phyloP scores from a whole-genome alignment of 2,888 invertebrate genomes.

The Lasioglossum villosulum region DNA sequence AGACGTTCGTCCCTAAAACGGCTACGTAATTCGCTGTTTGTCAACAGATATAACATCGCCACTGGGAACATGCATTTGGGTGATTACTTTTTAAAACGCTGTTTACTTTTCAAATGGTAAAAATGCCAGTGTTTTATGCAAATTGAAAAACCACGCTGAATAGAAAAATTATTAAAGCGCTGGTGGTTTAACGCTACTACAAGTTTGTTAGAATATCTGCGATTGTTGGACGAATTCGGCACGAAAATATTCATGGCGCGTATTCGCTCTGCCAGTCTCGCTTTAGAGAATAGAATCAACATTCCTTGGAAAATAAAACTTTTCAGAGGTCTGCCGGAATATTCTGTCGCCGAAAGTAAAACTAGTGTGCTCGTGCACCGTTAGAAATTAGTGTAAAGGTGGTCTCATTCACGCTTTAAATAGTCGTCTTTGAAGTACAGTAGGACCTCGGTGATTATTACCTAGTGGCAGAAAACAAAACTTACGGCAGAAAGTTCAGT shows the following conservation, averaged over 20 bases:
- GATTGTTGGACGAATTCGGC: not conserved
- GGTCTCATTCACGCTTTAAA: not conserved
- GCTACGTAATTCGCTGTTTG: not conserved
- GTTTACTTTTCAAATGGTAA: not conserved
- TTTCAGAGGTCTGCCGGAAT: not conserved
- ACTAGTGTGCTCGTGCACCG: too few relatives aligned
- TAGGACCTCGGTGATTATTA: not conserved
- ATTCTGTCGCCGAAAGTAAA: too few relatives aligned
- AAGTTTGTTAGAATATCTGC: not conserved
- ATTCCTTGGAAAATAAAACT: not conserved
- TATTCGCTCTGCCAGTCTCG: not conserved
- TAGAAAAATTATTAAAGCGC: not conserved
- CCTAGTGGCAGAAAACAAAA: too few relatives aligned
- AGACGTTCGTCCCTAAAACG: not conserved
- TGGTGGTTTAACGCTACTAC: not conserved
- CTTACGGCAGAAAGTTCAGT: too few relatives aligned
- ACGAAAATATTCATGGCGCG: not conserved
- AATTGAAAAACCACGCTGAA: not conserved
- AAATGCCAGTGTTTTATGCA: not conserved
- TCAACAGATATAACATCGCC: not conserved
- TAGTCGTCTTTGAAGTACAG: not conserved
- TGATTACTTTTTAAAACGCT: not conserved
- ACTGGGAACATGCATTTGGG: not conserved
- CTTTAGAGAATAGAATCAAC: not conserved
- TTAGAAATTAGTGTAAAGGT: too few relatives aligned